Evolutionary conservation across 2,113 vertebrate genomes (phyloP).

Genomic region (Lampris incognitus): DNA sequence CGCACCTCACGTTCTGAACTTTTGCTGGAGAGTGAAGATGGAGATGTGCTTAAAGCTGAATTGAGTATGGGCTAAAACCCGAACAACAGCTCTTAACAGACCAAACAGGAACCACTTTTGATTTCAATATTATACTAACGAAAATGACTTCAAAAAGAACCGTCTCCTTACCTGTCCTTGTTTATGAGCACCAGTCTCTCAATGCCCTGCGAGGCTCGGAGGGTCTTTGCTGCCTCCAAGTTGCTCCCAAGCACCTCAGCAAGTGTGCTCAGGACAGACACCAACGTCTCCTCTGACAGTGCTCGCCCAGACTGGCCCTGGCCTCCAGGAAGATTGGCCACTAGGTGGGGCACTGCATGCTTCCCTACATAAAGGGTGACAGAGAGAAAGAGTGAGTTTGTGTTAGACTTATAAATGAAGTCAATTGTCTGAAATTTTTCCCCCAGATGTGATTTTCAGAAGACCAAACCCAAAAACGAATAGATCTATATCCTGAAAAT

Average conservation of each 20-base stretch:
- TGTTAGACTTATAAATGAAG: neutral
- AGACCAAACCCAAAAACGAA: too few relatives aligned
- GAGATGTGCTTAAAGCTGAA: neutral
- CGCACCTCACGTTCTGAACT: slow-evolving; percentile 94
- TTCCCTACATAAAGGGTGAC: slow-evolving; percentile 55
- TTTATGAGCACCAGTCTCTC: slow-evolving; percentile 96
- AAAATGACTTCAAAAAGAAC: too few relatives aligned
- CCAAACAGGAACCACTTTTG: too few relatives aligned
- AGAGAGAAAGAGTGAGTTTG: neutral
- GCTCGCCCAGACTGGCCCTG: slow-evolving; percentile 86
- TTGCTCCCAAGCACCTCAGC: slow-evolving; percentile 92
- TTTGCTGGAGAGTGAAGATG: slow-evolving; percentile 78
- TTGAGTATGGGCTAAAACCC: neutral
- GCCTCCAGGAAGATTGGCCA: slow-evolving; percentile 91
- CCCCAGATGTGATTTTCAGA: too few relatives aligned
- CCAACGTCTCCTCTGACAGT: slow-evolving; percentile 91
- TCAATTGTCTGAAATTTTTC: neutral
- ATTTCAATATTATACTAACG: too few relatives aligned
- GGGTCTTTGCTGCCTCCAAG: slow-evolving; percentile 92
- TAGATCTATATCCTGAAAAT: too few relatives aligned
- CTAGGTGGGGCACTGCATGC: slow-evolving; percentile 91
- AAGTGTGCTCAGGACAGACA: slow-evolving; percentile 93
- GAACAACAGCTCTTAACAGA: too few relatives aligned
- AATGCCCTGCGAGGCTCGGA: slow-evolving; percentile 92
- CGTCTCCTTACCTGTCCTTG: slow-evolving; percentile 87